Evolutionary conservation across 2,888 invertebrate genomes (phyloP).

Genomic region (Brachyptera risi): DNA sequence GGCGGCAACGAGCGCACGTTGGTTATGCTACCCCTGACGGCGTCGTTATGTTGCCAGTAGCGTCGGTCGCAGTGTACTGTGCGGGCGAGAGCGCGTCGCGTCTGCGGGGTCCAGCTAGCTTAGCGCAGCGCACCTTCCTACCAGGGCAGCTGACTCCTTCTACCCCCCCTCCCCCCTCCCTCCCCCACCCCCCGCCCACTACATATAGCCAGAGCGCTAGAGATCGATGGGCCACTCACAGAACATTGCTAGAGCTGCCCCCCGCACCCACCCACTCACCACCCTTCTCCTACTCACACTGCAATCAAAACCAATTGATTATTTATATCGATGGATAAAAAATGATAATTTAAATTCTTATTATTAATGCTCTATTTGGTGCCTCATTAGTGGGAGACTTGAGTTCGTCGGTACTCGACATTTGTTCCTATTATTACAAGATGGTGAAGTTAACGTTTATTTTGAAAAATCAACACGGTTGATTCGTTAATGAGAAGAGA

Average conservation of each 20-base stretch:
- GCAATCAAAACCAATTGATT: constrained; percentile 11
- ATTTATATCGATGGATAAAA: neutral
- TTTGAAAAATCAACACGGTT: too few species aligned
- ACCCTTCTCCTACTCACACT: neutral
- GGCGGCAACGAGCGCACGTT: too few species aligned
- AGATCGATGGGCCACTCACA: constrained; percentile 20
- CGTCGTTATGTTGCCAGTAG: neutral
- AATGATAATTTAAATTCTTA: neutral
- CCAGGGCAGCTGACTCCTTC: neutral
- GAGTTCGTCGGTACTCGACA: too few species aligned
- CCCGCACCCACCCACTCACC: neutral
- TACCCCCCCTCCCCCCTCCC: neutral
- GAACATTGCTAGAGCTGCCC: constrained; percentile 8
- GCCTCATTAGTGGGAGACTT: too few species aligned
- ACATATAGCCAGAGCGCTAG: neutral
- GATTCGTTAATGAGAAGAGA: too few species aligned
- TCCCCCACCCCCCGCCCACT: neutral
- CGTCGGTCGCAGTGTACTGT: constrained; percentile 5
- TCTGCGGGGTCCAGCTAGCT: constrained; percentile 11
- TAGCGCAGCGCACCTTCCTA: constrained; percentile 10
- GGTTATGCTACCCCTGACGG: too few species aligned
- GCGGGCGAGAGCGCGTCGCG: constrained; percentile 4
- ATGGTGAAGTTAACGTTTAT: too few species aligned
- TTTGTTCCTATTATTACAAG: too few species aligned
- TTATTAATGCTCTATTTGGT: neutral